phyloP scores from a whole-genome alignment of 2,113 vertebrate genomes.

The Ochotona princeps region DNA sequence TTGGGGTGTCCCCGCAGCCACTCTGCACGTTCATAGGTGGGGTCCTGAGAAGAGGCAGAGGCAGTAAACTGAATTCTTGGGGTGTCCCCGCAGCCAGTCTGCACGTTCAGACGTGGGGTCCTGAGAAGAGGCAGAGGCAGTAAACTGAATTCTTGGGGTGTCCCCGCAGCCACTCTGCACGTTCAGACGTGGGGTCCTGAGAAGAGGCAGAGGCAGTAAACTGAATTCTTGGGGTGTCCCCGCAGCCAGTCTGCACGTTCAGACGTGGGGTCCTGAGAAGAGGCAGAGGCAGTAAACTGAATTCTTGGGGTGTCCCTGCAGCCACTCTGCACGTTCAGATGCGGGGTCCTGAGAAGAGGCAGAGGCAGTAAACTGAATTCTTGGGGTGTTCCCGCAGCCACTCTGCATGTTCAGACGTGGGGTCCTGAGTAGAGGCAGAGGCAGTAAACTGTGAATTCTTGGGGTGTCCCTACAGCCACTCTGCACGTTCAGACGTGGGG shows the following conservation, averaged over 20 bases:
- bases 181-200: no score
- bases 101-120: no score
- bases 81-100: fast-evolving
- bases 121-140: neutral
- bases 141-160: fast-evolving
- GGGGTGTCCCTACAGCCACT: fast-evolving
- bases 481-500: no score
- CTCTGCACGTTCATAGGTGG: neutral
- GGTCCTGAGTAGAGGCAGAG: neutral
- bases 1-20: fast-evolving
- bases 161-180: neutral
- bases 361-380: fast-evolving
- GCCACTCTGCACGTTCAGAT: neutral
- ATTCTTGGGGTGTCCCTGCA: fast-evolving
- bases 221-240: fast-evolving
- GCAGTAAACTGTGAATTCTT: fast-evolving
- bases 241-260: neutral
- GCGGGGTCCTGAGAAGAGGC: neutral
- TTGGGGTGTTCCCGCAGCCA: fast-evolving
- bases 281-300: neutral
- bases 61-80: neutral
- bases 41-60: neutral
- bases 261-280: neutral
- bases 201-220: neutral
- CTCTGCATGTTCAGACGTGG: neutral